Evolutionary conservation across 2,797 vertebrate species (phyloP).

Genomic region (Aulostomus chinensis): DNA sequence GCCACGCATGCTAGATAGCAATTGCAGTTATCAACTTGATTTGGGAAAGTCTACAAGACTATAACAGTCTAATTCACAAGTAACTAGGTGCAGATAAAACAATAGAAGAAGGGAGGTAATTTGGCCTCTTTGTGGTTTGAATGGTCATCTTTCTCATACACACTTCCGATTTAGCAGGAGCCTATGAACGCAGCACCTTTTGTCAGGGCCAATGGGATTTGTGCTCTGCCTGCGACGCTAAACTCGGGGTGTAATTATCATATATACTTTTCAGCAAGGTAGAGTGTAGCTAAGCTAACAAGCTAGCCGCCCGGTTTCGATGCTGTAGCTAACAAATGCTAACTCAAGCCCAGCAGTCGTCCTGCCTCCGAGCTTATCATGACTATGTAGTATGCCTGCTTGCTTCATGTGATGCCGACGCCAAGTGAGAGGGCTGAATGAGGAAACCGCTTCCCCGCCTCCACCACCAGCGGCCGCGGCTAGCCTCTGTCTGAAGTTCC

Average conservation of each 20-base stretch:
- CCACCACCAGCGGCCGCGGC: neutral
- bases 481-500: constrained; percentile 42
- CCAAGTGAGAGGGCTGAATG: neutral
- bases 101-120: too few relatives aligned
- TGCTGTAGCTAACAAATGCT: constrained; percentile 18
- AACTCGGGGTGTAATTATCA: constrained; percentile 1
- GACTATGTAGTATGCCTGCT: neutral
- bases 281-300: constrained; percentile 42
- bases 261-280: neutral
- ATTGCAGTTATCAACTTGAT: too few relatives aligned
- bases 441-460: neutral
- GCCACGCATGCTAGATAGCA: too few relatives aligned
- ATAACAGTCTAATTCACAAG: too few relatives aligned
- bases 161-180: too few relatives aligned
- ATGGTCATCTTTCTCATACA: too few relatives aligned
- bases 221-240: constrained; percentile 32
- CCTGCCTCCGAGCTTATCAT: neutral
- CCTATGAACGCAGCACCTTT: neutral
- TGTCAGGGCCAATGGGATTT: neutral
- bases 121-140: too few relatives aligned
- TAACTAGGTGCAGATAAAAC: too few relatives aligned
- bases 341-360: neutral
- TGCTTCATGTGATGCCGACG: neutral
- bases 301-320: constrained; percentile 8
- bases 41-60: too few relatives aligned